Evolutionary conservation across 1,140 invertebrate genomes (phyloP).

Genomic region (Brachionus calyciflorus): DNA sequence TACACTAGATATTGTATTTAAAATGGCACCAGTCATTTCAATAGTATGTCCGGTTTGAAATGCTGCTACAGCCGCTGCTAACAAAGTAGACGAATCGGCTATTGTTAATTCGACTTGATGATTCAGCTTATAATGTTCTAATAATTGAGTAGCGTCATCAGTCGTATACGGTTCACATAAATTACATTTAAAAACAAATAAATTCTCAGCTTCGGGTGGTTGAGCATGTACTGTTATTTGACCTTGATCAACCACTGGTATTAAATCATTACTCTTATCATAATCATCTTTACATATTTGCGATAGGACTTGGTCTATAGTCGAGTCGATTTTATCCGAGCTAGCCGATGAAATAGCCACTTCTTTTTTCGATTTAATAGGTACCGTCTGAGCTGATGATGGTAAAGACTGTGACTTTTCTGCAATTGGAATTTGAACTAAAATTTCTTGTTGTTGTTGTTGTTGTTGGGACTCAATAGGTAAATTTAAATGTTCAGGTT

Average conservation of each 20-base stretch:
- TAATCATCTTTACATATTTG: constrained; percentile 41
- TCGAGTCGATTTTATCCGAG: constrained; percentile 33
- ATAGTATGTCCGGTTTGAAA: constrained; percentile 46
- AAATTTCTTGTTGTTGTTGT: neutral
- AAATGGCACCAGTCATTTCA: constrained; percentile 46
- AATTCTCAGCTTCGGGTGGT: constrained; percentile 39
- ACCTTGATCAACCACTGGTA: neutral
- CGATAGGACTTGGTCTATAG: constrained; percentile 36
- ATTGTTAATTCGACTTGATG: constrained; percentile 45
- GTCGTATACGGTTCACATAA: constrained; percentile 40
- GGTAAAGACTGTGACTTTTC: too few species aligned
- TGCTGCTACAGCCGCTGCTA: constrained; percentile 36
- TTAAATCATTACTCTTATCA: neutral
- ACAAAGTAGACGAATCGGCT: constrained; percentile 31
- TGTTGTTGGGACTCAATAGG: neutral
- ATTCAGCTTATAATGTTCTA: constrained; percentile 39
- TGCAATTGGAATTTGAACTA: neutral
- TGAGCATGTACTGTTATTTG: constrained; percentile 38
- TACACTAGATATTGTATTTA: constrained; percentile 9
- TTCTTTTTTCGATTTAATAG: neutral
- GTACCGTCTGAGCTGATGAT: constrained; percentile 17
- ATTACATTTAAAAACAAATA: constrained; percentile 46
- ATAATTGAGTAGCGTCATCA: constrained; percentile 41
- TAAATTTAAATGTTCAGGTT: neutral
- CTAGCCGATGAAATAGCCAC: neutral